Evolutionary conservation across 2,888 invertebrate genomes (phyloP).

Genomic region (Trissolcus brochymenae): DNA sequence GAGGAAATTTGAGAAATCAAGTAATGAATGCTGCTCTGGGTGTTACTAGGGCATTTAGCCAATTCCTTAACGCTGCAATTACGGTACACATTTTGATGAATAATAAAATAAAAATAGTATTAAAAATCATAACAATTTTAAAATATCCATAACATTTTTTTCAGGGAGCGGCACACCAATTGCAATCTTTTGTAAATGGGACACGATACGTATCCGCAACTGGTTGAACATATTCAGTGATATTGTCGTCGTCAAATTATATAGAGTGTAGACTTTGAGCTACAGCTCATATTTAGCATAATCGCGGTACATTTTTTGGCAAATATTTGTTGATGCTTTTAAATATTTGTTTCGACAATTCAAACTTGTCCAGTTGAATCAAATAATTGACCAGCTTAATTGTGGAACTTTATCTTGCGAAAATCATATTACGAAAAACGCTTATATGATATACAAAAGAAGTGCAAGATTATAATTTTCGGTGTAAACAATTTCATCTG

Average conservation of each 20-base stretch:
- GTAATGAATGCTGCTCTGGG: constrained; percentile 86
- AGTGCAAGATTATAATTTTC: not conserved
- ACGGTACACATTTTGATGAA: constrained; percentile 78
- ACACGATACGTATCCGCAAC: constrained; percentile 61
- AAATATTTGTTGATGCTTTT: no score
- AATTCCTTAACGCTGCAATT: constrained; percentile 86
- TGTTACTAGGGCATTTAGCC: constrained; percentile 86
- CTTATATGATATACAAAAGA: not conserved
- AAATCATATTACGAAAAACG: not conserved
- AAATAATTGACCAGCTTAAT: not conserved
- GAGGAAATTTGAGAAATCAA: constrained; percentile 75
- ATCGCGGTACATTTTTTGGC: not conserved
- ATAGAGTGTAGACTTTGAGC: not conserved
- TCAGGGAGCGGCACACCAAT: constrained; percentile 86
- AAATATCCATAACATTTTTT: constrained; percentile 2
- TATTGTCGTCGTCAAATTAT: not conserved
- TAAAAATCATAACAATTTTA: not conserved
- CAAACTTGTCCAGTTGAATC: not conserved
- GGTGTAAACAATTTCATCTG: not conserved
- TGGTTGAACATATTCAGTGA: constrained; percentile 28
- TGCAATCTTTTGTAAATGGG: constrained; percentile 81
- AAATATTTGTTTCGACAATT: not conserved
- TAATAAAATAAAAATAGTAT: not conserved
- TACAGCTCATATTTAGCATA: not conserved
- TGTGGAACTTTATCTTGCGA: not conserved